Evolutionary conservation across 2,113 vertebrate genomes (phyloP).

Genomic region (Tachysurus vachellii): DNA sequence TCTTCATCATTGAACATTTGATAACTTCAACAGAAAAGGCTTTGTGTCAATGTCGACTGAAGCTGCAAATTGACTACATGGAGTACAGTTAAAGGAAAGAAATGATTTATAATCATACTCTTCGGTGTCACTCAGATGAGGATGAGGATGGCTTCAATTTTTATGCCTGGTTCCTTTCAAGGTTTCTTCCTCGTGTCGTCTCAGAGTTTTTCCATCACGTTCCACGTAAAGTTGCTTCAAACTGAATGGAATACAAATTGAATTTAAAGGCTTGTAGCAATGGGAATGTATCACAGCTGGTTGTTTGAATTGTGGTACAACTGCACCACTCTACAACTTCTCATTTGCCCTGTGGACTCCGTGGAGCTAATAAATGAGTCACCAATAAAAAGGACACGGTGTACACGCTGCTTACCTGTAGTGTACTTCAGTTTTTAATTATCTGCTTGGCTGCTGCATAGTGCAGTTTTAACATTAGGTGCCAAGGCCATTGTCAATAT

Average conservation of each 20-base stretch:
- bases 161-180: no score
- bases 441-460: not conserved
- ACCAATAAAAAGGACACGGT: not conserved
- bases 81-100: not conserved
- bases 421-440: not conserved
- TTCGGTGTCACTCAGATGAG: no score
- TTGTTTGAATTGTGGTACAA: not conserved
- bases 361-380: not conserved
- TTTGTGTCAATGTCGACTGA: no score
- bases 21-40: no score
- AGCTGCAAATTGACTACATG: no score
- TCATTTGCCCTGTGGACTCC: slow-evolving; percentile 18
- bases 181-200: no score
- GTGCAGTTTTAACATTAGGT: not conserved
- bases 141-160: no score
- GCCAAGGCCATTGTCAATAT: not conserved
- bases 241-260: no score
- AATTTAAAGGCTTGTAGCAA: not conserved
- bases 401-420: not conserved
- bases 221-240: no score
- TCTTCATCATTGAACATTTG: no score
- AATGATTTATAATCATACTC: no score
- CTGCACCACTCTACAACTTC: not conserved
- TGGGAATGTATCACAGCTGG: not conserved
- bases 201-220: no score